Conservation (phyloP, 2,888 invertebrate species). For the Oasisia sp. region DNA sequence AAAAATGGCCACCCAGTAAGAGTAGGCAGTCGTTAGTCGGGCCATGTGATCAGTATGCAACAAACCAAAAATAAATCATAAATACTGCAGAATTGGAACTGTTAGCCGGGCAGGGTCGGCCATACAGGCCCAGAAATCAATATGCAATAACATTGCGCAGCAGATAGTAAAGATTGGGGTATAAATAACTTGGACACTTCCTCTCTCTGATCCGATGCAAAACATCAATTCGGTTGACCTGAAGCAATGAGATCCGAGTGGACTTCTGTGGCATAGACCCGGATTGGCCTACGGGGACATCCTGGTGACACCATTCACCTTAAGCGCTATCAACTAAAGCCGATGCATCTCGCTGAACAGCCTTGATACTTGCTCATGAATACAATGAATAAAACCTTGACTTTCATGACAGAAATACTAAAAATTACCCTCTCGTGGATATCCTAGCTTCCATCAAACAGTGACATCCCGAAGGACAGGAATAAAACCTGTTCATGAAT, state of each 20-base stretch:
- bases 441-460: no score
- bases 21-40: neutral
- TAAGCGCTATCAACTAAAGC: neutral
- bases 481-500: no score
- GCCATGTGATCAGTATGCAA: conserved; percentile 13
- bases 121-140: neutral
- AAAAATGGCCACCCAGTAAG: neutral
- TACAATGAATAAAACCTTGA: neutral
- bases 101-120: neutral
- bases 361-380: neutral
- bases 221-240: conserved; percentile 6
- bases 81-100: conserved; percentile 17
- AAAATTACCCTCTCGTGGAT: no score
- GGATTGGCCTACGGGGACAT: neutral
- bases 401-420: no score
- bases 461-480: no score
- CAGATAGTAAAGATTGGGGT: conserved; percentile 13
- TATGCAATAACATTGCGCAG: conserved; percentile 13
- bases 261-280: neutral
- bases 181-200: neutral
- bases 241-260: neutral
- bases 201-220: neutral
- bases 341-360: neutral
- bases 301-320: neutral
- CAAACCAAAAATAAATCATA: conserved; percentile 5